Conservation (phyloP, 1,140 invertebrate species). For the Aphis craccivora region DNA sequence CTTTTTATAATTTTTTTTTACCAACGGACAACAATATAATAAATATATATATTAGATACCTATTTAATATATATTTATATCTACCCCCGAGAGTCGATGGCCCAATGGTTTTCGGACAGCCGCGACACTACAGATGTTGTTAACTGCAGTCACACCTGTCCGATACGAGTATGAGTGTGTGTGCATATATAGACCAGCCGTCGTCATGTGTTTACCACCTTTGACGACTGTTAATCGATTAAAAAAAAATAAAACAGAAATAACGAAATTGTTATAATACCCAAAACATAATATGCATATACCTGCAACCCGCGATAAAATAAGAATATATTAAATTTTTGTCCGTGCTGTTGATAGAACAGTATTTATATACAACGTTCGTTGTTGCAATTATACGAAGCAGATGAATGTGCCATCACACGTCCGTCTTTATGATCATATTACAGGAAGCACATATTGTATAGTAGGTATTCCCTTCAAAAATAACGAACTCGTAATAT, state of each 20-base stretch:
- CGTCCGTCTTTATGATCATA: neutral
- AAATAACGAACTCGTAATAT: neutral
- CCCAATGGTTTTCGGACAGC: constrained; percentile 9
- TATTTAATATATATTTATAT: neutral
- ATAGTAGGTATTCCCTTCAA: neutral
- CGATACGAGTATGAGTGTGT: neutral
- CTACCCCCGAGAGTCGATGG: neutral
- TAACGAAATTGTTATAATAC: neutral
- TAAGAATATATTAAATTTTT: neutral
- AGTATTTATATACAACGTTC: neutral
- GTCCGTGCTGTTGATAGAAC: neutral
- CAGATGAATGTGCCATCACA: neutral
- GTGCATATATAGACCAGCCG: constrained; percentile 24
- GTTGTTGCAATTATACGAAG: neutral
- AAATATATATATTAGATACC: neutral
- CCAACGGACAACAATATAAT: neutral
- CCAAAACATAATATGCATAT: constrained; percentile 1
- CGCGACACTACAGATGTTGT: constrained; percentile 42
- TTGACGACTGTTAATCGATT: constrained; percentile 32
- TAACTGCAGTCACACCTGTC: constrained; percentile 35
- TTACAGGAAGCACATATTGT: neutral
- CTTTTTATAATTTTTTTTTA: neutral
- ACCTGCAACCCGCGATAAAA: neutral
- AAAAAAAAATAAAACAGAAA: neutral
- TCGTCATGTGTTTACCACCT: constrained; percentile 21